Evolutionary conservation across 2,888 invertebrate species (phyloP).

Genomic region (Temnothorax ravouxi): DNA sequence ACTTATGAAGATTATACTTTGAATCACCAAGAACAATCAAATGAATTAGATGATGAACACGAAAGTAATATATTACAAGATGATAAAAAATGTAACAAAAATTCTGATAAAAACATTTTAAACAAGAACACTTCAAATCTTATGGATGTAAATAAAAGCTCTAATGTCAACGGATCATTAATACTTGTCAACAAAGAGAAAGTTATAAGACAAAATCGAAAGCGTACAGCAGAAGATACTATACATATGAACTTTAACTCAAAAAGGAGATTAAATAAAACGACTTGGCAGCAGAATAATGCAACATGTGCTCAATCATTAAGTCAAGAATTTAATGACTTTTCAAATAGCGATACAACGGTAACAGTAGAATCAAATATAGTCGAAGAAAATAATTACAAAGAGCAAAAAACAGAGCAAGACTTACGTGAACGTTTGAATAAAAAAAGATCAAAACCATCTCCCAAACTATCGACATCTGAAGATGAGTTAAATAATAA

Average conservation of each 20-base stretch:
- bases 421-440: conserved; percentile 19
- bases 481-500: background rate
- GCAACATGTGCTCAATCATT: no score
- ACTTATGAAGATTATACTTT: background rate
- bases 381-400: background rate
- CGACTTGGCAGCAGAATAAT: background rate
- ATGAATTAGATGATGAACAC: background rate
- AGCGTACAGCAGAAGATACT: background rate
- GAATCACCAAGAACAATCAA: background rate
- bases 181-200: background rate
- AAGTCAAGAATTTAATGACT: background rate
- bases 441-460: background rate
- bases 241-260: background rate
- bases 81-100: background rate
- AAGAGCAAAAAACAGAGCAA: background rate
- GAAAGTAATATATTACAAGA: background rate
- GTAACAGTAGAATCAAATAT: conserved; percentile 5
- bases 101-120: background rate
- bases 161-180: background rate
- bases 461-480: background rate
- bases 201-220: background rate
- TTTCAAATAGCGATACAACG: background rate
- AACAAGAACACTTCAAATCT: conserved; percentile 6
- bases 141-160: background rate
- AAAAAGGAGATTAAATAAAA: conserved; percentile 27